Conservation (phyloP, 2,797 vertebrate genomes). For the Oreochromis grahami region DNA sequence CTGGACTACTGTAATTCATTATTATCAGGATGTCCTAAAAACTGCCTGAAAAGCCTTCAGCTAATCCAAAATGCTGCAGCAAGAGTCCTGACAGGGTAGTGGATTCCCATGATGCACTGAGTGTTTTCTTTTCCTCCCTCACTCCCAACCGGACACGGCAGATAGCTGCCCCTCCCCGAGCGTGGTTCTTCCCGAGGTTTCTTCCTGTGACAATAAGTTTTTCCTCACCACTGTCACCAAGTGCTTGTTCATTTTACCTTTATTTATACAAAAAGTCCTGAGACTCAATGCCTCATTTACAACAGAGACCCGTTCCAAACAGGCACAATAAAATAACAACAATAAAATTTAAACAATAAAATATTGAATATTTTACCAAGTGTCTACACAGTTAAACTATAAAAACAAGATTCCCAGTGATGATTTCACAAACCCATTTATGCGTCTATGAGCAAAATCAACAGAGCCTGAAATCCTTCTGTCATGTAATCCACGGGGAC, state of each 20-base stretch:
- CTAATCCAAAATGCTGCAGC: rapidly evolving
- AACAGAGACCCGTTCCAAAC: background rate
- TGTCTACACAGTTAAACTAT: background rate
- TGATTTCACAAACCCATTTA: background rate
- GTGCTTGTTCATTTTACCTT: background rate
- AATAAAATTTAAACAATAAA: background rate
- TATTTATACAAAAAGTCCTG: background rate
- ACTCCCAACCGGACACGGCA: background rate
- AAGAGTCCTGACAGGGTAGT: rapidly evolving
- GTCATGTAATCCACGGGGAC: background rate
- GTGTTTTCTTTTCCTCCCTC: background rate
- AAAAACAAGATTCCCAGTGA: rapidly evolving
- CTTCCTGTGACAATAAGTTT: background rate
- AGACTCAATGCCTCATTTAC: background rate
- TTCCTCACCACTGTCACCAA: background rate
- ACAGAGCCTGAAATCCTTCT: background rate
- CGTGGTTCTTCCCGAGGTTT: background rate
- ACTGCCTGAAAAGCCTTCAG: background rate
- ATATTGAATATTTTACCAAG: background rate
- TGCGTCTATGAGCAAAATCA: rapidly evolving
- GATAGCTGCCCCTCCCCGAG: rapidly evolving
- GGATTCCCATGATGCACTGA: background rate
- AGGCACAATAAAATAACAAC: background rate
- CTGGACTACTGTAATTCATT: rapidly evolving
- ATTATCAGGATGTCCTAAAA: rapidly evolving